These are phyloP conservation scores for Dreissena rostriformis DNA, from an alignment of 1,140 invertebrate species.

Conservation along the genomic window DNA sequence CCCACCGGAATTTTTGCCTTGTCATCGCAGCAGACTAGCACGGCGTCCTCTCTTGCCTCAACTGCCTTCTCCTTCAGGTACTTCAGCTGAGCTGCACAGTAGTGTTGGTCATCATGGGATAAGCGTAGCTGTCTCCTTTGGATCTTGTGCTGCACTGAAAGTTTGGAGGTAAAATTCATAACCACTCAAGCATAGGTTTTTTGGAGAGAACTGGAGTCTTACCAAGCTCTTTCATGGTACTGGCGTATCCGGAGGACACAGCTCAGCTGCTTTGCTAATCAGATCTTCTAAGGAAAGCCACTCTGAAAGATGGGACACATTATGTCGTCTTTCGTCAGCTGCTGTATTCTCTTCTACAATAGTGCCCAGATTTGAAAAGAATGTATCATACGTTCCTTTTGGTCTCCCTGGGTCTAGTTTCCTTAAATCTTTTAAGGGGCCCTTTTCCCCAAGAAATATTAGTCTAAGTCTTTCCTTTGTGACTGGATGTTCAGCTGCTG, in stretches of 20 bases:
- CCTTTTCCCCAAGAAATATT: constrained; percentile 50
- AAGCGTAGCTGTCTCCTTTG: constrained; percentile 47
- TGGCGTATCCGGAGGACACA: constrained; percentile 13
- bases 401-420: constrained; percentile 54
- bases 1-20: constrained; percentile 33
- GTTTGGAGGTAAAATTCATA: constrained; percentile 27
- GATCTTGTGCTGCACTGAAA: constrained; percentile 50
- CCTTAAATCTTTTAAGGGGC: constrained; percentile 50
- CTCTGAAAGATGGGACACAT: constrained; percentile 23
- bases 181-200: constrained; percentile 33
- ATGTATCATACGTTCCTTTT: constrained; percentile 51
- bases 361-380: constrained; percentile 43
- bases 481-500: background rate
- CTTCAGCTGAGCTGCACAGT: constrained; percentile 40
- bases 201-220: constrained; percentile 32
- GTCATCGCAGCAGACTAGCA: constrained; percentile 36
- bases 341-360: constrained; percentile 37
- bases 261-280: background rate
- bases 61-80: constrained; percentile 36
- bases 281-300: constrained; percentile 32
- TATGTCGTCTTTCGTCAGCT: constrained; percentile 52
- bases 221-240: constrained; percentile 29
- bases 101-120: constrained; percentile 50
- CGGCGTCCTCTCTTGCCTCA: constrained; percentile 11
- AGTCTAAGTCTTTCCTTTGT: background rate